Percentiles rank a stretch among this genome's conserved stretches.
phyloP scores from a whole-genome alignment of 2,113 vertebrate species.

The Sminthopsis crassicaudata region DNA sequence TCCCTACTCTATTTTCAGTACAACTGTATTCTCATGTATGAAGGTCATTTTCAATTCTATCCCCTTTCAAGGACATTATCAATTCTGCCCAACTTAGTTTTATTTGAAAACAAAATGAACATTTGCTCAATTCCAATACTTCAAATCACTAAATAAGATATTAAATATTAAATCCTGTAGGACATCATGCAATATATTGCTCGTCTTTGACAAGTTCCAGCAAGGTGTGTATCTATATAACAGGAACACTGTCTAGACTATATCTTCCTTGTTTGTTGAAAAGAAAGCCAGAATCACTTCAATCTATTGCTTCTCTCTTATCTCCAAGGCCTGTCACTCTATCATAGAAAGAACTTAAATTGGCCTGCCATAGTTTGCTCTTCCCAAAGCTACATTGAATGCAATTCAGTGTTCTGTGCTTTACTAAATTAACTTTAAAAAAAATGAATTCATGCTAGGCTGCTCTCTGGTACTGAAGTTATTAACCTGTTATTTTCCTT shows the following conservation, averaged over 20 bases:
- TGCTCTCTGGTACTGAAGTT: not conserved
- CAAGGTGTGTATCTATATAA: not conserved
- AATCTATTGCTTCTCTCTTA: not conserved
- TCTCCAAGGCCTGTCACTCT: not conserved
- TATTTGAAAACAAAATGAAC: constrained; percentile 30
- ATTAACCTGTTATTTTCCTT: not conserved
- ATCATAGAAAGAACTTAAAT: not conserved
- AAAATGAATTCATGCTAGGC: not conserved
- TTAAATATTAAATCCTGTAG: constrained; percentile 1
- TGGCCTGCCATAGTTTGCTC: not conserved
- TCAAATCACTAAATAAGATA: constrained; percentile 13
- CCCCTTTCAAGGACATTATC: not conserved
- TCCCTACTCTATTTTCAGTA: not conserved
- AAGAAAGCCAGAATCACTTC: constrained; percentile 1
- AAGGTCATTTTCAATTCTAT: constrained; percentile 6
- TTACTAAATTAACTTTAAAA: not conserved
- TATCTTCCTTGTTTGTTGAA: not conserved
- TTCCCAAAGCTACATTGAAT: not conserved
- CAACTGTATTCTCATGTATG: not conserved
- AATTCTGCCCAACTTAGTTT: not conserved
- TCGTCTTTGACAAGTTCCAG: not conserved
- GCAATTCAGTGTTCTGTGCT: not conserved
- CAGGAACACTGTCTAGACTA: not conserved
- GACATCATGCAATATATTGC: not conserved
- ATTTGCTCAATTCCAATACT: not conserved